Conservation (phyloP, 1,140 invertebrate genomes). For the Macrotrachela quadricornifera region DNA sequence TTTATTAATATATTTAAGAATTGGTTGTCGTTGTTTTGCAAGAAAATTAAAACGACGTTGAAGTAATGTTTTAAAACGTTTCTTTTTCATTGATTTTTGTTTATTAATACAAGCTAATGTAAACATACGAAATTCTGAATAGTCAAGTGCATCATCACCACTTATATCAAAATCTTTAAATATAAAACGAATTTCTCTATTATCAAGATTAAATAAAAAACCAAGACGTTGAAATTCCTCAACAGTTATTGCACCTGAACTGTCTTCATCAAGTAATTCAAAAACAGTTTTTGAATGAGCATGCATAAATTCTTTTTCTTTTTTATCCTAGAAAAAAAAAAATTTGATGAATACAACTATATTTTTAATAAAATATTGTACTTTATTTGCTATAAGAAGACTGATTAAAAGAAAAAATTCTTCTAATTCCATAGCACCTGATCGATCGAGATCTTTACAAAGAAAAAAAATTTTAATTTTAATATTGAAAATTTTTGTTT, state of each 20-base stretch:
- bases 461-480: too few species aligned
- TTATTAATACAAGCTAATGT: conserved; percentile 20
- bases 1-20: too few species aligned
- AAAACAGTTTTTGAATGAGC: conserved; percentile 21
- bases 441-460: conserved; percentile 10
- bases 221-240: conserved; percentile 19
- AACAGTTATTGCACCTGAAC: conserved; percentile 15
- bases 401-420: conserved; percentile 12
- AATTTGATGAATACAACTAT: neutral
- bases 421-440: conserved; percentile 12
- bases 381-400: conserved; percentile 12
- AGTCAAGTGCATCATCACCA: conserved; percentile 20
- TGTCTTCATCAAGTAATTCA: conserved; percentile 18
- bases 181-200: conserved; percentile 14
- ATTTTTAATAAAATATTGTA: neutral
- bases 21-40: too few species aligned
- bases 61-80: too few species aligned
- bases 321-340: conserved; percentile 11
- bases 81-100: neutral
- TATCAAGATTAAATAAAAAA: conserved; percentile 20
- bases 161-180: conserved; percentile 22
- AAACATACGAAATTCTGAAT: conserved; percentile 18
- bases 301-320: conserved; percentile 23
- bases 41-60: too few species aligned
- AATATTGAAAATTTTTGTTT: too few species aligned